phyloP scores from a whole-genome alignment of 2,888 invertebrate genomes.

The Tryphoninae sp. region DNA sequence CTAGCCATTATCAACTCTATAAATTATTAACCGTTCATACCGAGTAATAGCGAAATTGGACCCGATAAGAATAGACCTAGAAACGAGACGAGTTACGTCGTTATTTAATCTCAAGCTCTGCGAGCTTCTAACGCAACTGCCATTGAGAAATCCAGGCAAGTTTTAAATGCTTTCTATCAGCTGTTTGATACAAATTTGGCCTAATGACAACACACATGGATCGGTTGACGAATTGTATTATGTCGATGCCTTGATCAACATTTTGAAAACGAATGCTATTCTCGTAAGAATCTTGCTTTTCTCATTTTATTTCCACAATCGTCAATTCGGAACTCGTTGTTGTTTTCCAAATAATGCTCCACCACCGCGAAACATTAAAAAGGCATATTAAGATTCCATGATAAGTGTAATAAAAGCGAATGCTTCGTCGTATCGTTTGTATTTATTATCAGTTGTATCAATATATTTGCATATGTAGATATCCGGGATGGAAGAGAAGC shows the following conservation, averaged over 20 bases:
- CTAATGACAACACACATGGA: slow-evolving; percentile 26
- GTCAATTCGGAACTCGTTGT: no score
- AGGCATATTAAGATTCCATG: no score
- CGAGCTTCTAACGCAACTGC: slow-evolving; percentile 29
- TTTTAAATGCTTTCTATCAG: slow-evolving; percentile 44
- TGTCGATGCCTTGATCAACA: no score
- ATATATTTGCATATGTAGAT: slow-evolving; percentile 31
- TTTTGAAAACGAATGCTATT: neutral
- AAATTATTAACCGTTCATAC: slow-evolving; percentile 7
- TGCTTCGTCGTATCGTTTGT: neutral
- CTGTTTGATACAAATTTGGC: slow-evolving; percentile 29
- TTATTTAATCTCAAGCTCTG: slow-evolving; percentile 25
- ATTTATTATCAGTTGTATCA: neutral
- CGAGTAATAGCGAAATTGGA: neutral
- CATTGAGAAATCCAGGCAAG: slow-evolving; percentile 49
- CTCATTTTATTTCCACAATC: no score
- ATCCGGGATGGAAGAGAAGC: slow-evolving; percentile 75
- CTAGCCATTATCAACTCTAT: slow-evolving; percentile 30
- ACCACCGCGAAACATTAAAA: no score
- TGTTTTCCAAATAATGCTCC: no score
- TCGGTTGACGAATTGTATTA: neutral
- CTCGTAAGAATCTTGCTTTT: no score
- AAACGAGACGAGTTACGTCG: neutral
- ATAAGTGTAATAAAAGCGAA: no score
- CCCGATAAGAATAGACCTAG: neutral